Evolutionary conservation across 2,797 vertebrate genomes (phyloP).

Genomic region (Sciaenops ocellatus): DNA sequence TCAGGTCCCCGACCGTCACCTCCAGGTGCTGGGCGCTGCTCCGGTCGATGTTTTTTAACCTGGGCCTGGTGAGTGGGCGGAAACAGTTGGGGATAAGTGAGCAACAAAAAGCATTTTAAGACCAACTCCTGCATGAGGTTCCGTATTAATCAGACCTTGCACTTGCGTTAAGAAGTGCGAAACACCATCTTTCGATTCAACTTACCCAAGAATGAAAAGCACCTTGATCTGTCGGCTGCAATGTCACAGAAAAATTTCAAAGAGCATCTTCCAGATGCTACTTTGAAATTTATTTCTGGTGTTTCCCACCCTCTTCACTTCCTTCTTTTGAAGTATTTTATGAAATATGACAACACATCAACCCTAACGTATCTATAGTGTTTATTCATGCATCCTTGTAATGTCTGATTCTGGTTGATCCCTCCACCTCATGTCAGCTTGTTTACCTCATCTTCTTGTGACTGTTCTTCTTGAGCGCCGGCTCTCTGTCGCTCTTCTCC

Average conservation of each 20-base stretch:
- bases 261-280: background rate
- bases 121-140: background rate
- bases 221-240: slow-evolving; percentile 24
- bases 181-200: background rate
- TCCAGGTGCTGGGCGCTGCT: slow-evolving; percentile 99
- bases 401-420: slow-evolving; percentile 32
- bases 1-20: slow-evolving; percentile 99
- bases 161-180: background rate
- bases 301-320: slow-evolving; percentile 3
- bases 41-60: slow-evolving; percentile 99
- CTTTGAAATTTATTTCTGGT: slow-evolving; percentile 27
- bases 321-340: slow-evolving; percentile 25
- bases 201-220: slow-evolving; percentile 6
- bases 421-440: slow-evolving; percentile 36
- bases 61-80: slow-evolving; percentile 84
- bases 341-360: slow-evolving; percentile 31
- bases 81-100: background rate
- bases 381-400: slow-evolving; percentile 45
- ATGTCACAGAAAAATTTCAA: slow-evolving; percentile 10
- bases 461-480: slow-evolving; percentile 96
- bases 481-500: slow-evolving; percentile 97
- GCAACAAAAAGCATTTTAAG: background rate
- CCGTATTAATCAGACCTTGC: background rate
- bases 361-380: slow-evolving; percentile 10
- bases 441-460: slow-evolving; percentile 99